Evolutionary conservation across 2,888 invertebrate genomes (phyloP).

Genomic region (Cataglyphis altisquamis): DNA sequence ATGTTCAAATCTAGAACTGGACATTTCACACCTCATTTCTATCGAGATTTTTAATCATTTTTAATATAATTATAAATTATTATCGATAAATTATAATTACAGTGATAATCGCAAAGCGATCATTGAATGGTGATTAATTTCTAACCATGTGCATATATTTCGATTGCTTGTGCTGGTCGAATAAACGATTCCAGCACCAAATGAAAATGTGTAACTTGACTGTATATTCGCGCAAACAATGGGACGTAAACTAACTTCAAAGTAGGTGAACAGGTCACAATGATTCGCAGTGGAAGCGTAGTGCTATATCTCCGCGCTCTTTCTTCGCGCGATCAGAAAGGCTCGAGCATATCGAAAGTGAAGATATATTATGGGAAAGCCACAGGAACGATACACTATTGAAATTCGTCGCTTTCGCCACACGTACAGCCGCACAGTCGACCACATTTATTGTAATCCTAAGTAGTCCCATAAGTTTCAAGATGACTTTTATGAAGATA

Average conservation of each 20-base stretch:
- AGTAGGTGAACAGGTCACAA: slow-evolving; percentile 80
- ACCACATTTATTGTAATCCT: not conserved
- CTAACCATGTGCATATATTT: not conserved
- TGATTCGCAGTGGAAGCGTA: slow-evolving; percentile 61
- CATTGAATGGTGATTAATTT: not conserved
- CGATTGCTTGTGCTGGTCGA: slow-evolving; percentile 1
- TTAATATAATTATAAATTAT: not conserved
- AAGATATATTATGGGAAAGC: slow-evolving; percentile 65
- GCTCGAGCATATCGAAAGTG: slow-evolving; percentile 66
- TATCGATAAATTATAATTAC: not conserved
- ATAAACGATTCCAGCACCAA: slow-evolving; percentile 47
- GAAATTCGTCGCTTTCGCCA: slow-evolving; percentile 71
- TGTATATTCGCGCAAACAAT: slow-evolving; percentile 68
- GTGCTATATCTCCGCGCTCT: slow-evolving; percentile 54
- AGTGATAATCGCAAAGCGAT: not conserved
- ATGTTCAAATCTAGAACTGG: not conserved
- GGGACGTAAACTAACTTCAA: slow-evolving; percentile 64
- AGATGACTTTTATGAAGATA: not conserved
- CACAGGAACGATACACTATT: slow-evolving; percentile 68
- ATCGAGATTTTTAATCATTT: not conserved
- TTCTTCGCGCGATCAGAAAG: slow-evolving; percentile 42
- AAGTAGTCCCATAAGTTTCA: not conserved
- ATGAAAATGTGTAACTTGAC: slow-evolving; percentile 40
- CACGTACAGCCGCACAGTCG: not conserved
- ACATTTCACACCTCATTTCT: not conserved